A percentile compares a stretch with the other conserved stretches of the same genome.
These are phyloP conservation scores for Rhyzopertha dominica DNA, from an alignment of 1,140 invertebrate genomes.

Conservation along the genomic window DNA sequence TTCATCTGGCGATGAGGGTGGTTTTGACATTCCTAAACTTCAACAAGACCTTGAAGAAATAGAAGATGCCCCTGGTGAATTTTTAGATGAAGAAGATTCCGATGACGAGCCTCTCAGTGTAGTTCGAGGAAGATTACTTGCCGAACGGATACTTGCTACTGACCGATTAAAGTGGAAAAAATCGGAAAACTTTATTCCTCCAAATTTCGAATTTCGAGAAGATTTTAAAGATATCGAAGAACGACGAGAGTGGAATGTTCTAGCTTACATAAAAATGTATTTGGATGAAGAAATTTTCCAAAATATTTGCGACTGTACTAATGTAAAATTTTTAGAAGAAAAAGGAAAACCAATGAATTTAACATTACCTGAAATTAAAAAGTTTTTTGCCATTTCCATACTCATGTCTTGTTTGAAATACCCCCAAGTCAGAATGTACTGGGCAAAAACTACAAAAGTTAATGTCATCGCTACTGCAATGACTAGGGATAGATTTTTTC, in stretches of 20 bases:
- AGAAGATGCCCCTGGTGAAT: too few relatives aligned
- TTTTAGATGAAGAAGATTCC: too few relatives aligned
- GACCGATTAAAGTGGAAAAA: conserved; percentile 11
- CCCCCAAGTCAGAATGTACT: conserved; percentile 21
- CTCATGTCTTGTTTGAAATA: conserved; percentile 25
- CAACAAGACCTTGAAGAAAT: too few relatives aligned
- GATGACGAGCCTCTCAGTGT: conserved; percentile 12
- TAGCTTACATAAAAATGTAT: conserved; percentile 14
- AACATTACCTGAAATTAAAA: conserved; percentile 16
- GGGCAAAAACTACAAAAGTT: conserved; percentile 6
- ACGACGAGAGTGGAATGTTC: conserved; percentile 8
- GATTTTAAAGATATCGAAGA: conserved; percentile 10
- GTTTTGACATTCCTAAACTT: too few relatives aligned
- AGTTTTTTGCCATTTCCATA: conserved; percentile 19
- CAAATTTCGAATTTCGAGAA: conserved; percentile 13
- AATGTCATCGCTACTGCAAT: not conserved
- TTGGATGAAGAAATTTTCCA: too few relatives aligned
- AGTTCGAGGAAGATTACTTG: conserved; percentile 11
- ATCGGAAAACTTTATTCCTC: conserved; percentile 1
- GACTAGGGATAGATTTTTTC: not conserved
- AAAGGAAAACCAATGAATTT: conserved; percentile 19
- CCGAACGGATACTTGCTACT: conserved; percentile 3
- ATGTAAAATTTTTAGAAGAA: conserved; percentile 17
- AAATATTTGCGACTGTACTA: conserved; percentile 21
- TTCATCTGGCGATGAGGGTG: too few relatives aligned